Base-by-base conservation (phyloP, 1,140 invertebrate species). In the Drosophila insularis region DNA sequence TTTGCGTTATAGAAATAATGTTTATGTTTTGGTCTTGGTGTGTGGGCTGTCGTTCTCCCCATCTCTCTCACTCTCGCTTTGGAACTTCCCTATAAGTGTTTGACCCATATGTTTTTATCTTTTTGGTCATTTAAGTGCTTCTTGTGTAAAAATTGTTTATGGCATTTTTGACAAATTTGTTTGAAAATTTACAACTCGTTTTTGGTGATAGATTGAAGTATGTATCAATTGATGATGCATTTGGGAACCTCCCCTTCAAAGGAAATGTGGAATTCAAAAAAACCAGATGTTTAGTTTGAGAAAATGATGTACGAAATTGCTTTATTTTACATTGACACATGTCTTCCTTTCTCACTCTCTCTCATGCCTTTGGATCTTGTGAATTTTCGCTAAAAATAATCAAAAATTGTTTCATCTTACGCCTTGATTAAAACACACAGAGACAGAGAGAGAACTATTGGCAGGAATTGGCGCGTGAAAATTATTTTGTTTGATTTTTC, bases 401-500 rank as follows among this genome's bases (percentile, higher is more conserved):
- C 14, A 17, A n/a, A 11, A 59, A 39, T 74, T 63, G 69, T 63
- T 58, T 74, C 74, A 62, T 74, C 67, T 81, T 86, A 81, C 78
- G 69, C 68, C 67, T 71, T 79, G 78, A 73, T 86, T 78, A 81
- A 78, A 65, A 60, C 31, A 7, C 14, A 19, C 5, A 21, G 43
- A 21, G 17, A 50, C 7, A 11, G 17, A 21, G 17, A 21, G 2
- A 50, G 43, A 50, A 50, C 43, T 13, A 37, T 54, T 86, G 81
- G 79, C 55, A 81, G 81, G 81, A 86, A 86, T 86, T 86, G 81
- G 81, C 82, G 81, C 81, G 81, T 86, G 84, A 86, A 86, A 86
- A 81, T 76, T 63, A 80, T 86, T 87, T 86, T 74, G 79, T 86
- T 86, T 86, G 81, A 87, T 86, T 85, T 81, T 64, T 56, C 59